Base-by-base conservation (phyloP, 2,797 vertebrate species). In the Tapera naevia region DNA sequence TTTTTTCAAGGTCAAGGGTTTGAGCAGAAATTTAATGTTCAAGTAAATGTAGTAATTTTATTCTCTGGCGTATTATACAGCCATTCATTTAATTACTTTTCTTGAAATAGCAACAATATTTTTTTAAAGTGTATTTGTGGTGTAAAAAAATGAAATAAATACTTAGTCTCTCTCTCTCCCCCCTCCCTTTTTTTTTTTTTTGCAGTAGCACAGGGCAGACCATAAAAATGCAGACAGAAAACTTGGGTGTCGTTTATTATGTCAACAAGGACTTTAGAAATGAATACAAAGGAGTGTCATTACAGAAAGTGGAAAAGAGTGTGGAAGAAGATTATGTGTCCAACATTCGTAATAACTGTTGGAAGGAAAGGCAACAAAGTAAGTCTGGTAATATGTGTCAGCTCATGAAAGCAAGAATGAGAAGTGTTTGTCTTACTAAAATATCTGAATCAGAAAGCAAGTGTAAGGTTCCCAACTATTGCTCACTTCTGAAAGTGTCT, bases 311-410 rank as follows among this genome's bases (percentile, higher is more conserved):
- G 60, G 99, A 99, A 97, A 99, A 99, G 97, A 99, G 96, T 13
- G 99, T 99, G 90, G 99, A 99, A 97, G 99, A 99, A 50, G 99
- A 99, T 96, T 99, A 99, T 48, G 98, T 99, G 85, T 98, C 98
- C 78, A 99, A 99, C 91, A 98, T 99, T 91, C 98, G 99, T 95
- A 99, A 99, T 98, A 99, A 99, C 96, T 99, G 99, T 95, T 99
- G 99, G 99, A 99, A 99, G 95, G 99, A 99, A 96, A 98, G 98
- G 85, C 99, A 99, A 97, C 99, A 99, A 86, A 99, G 99, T 99
- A 98, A 98, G 99, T 98, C 72, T 60, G 33, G 66, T 66, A 53
- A 85, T 69, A 56, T 24, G 39, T 88, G 35, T 91, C 30, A 86
- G 72, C 48, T 88, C 60, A 54, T 96, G n/a, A 71, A 53, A 65